These are phyloP conservation scores for Hormiphora californensis DNA, from an alignment of 37 sponge, comb jelly and placozoan genomes.

Conservation along the genomic window DNA sequence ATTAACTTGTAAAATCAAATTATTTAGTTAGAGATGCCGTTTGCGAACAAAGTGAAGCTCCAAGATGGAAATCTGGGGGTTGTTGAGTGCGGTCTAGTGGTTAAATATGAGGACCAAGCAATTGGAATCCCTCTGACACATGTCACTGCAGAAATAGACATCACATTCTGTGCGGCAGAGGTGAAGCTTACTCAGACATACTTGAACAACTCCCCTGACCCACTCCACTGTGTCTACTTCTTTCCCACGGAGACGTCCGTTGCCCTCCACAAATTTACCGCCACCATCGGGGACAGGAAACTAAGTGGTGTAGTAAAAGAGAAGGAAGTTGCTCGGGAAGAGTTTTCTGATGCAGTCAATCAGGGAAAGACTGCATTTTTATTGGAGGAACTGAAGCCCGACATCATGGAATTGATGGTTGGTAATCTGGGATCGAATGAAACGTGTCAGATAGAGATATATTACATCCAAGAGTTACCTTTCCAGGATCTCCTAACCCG, in stretches of 20 bases:
- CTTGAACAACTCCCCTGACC: conserved; percentile 57
- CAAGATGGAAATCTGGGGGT: not conserved
- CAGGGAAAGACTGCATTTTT: conserved; percentile 67
- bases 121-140: conserved; percentile 59
- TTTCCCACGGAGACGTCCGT: conserved; percentile 68
- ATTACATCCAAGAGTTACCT: not conserved
- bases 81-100: conserved; percentile 23
- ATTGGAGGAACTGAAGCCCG: conserved; percentile 66
- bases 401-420: conserved; percentile 60
- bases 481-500: conserved; percentile 5
- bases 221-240: conserved; percentile 67
- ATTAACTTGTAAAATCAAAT: too few species aligned
- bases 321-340: conserved; percentile 66
- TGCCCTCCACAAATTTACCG: conserved; percentile 67
- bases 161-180: conserved; percentile 61
- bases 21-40: too few species aligned
- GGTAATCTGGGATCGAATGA: not conserved
- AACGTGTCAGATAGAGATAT: not conserved
- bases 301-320: conserved; percentile 64
- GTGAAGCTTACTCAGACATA: conserved; percentile 63
- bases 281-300: conserved; percentile 62
- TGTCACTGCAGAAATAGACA: conserved; percentile 52
- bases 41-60: not conserved
- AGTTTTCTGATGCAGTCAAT: conserved; percentile 70
- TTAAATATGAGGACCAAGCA: too few species aligned